Percentiles rank a stretch among this genome's conserved stretches.
phyloP scores from a whole-genome alignment of 2,113 vertebrate genomes.

The Eidolon helvum region DNA sequence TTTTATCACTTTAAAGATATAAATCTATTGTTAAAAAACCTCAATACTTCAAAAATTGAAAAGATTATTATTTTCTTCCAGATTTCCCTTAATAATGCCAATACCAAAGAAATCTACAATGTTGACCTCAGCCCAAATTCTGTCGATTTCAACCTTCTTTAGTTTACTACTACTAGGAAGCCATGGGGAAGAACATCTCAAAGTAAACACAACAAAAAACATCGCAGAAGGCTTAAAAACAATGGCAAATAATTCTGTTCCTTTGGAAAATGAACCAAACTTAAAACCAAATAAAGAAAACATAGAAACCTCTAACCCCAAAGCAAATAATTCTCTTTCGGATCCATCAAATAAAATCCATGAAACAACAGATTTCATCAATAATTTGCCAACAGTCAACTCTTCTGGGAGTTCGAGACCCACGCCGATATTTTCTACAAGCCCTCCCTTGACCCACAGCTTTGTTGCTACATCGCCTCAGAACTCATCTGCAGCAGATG shows the following conservation, averaged over 20 bases:
- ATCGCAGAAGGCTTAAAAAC: neutral
- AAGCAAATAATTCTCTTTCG: neutral
- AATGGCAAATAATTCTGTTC: neutral
- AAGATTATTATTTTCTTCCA: slow-evolving; percentile 60
- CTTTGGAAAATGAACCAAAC: neutral
- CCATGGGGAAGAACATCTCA: neutral
- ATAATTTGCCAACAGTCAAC: neutral
- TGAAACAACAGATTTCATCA: neutral
- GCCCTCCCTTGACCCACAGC: neutral
- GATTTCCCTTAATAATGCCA: slow-evolving; percentile 36
- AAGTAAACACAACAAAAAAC: neutral
- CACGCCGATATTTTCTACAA: neutral
- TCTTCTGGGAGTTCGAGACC: neutral
- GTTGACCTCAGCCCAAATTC: slow-evolving; percentile 50
- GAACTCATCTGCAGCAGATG: slow-evolving; percentile 35
- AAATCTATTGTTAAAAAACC: neutral
- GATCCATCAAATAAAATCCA: neutral
- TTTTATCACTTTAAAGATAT: neutral
- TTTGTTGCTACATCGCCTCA: slow-evolving; percentile 29
- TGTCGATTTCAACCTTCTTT: slow-evolving; percentile 62
- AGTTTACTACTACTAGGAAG: slow-evolving; percentile 52
- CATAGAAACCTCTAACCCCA: neutral
- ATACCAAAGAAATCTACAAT: slow-evolving; percentile 60
- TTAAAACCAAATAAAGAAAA: neutral
- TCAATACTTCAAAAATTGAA: slow-evolving; percentile 15